phyloP scores from a whole-genome alignment of 2,888 invertebrate genomes.

The Myathropa florea region DNA sequence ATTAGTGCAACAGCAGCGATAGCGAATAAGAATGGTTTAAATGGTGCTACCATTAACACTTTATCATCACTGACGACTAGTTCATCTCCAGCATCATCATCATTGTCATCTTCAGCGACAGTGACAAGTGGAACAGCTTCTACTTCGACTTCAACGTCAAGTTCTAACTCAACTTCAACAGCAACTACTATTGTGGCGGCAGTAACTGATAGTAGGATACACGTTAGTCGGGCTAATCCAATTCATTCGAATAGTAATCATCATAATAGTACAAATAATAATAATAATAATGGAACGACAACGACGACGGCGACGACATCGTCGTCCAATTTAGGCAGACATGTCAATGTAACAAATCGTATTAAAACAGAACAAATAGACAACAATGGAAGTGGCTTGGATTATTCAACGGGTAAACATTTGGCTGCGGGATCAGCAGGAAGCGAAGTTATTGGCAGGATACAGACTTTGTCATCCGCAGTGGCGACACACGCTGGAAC shows the following conservation, averaged over 20 bases:
- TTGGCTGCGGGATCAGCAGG: slow-evolving; percentile 48
- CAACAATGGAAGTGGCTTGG: slow-evolving; percentile 46
- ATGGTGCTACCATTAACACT: slow-evolving; percentile 81
- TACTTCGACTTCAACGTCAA: slow-evolving; percentile 73
- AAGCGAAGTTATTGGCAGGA: slow-evolving; percentile 72
- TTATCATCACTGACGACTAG: slow-evolving; percentile 50
- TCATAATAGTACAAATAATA: slow-evolving; percentile 47
- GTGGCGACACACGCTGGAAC: slow-evolving; percentile 57
- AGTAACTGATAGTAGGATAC: slow-evolving; percentile 68
- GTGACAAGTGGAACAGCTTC: slow-evolving; percentile 69
- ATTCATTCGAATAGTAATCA: slow-evolving; percentile 62
- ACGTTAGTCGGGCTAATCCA: slow-evolving; percentile 61
- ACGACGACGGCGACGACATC: slow-evolving; percentile 68
- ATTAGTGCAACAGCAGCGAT: slow-evolving; percentile 75
- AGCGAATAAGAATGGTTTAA: slow-evolving; percentile 84
- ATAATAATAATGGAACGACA: slow-evolving; percentile 65
- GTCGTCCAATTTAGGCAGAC: slow-evolving; percentile 24
- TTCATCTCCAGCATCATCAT: slow-evolving; percentile 26
- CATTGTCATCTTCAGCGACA: slow-evolving; percentile 38
- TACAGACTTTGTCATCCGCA: slow-evolving; percentile 63
- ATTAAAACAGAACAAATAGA: slow-evolving; percentile 58
- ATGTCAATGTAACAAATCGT: slow-evolving; percentile 38
- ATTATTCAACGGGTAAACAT: slow-evolving; percentile 46
- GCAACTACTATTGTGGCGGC: slow-evolving; percentile 69
- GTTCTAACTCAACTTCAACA: slow-evolving; percentile 63